Evolutionary conservation across 2,888 invertebrate genomes (phyloP).

Genomic region (Eurois occulta): DNA sequence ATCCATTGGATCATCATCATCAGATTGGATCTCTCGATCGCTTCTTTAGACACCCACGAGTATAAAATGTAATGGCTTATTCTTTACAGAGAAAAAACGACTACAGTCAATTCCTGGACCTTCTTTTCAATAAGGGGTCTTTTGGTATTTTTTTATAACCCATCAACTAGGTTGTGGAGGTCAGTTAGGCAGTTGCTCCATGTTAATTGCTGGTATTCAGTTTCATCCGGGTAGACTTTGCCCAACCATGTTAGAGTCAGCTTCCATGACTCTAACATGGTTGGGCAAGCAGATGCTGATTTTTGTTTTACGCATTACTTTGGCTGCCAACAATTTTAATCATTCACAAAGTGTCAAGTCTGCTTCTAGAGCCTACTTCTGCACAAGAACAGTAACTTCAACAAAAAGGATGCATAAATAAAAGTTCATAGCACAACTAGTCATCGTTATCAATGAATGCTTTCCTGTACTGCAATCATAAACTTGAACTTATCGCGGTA

Average conservation of each 20-base stretch:
- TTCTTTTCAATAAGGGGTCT: background rate
- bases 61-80: constrained; percentile 45
- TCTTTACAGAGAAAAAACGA: constrained; percentile 26
- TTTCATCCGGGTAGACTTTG: background rate
- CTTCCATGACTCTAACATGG: background rate
- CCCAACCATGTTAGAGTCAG: too few species aligned
- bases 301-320: background rate
- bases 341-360: background rate
- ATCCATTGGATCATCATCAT: too few species aligned
- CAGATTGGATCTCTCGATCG: constrained; percentile 48
- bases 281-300: background rate
- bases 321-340: background rate
- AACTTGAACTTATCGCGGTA: constrained; percentile 54
- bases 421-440: constrained; percentile 12
- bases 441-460: constrained; percentile 48
- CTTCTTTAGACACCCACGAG: constrained; percentile 34
- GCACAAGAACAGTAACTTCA: background rate
- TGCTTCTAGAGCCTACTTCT: background rate
- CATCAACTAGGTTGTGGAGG: background rate
- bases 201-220: background rate
- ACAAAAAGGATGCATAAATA: constrained; percentile 21
- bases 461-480: constrained; percentile 50
- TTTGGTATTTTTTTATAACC: background rate
- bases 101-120: background rate
- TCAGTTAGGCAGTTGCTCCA: background rate